Evolutionary conservation across 2,888 invertebrate species (phyloP), one percentile per base, ranked within the genome.

Genomic region (Caradrina kadenii): DNA sequence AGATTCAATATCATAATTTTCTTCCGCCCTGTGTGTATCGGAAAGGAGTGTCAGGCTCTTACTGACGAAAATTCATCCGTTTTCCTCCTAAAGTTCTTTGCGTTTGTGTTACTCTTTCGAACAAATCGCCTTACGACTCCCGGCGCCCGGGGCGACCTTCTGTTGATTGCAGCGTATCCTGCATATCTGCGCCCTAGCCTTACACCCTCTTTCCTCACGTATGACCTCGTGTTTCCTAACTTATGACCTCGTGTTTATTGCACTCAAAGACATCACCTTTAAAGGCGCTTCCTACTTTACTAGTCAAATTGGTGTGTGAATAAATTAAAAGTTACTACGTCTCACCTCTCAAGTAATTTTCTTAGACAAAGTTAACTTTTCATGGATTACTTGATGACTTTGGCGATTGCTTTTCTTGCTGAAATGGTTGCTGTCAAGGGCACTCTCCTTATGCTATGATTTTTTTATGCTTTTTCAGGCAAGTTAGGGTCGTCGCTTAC

Each of bases 251-350:
- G 35, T 74, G 62, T 69, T 63, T 75, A 76, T 59, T 69, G 59
- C 68, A 71, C 45, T 81, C 61, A 54, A 63, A 62, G 50, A 54
- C 50, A 54, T 49, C 64, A 19, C 48, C 70, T 73, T 74, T 74
- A 83, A 71, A 17, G 56, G 31, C 52, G 21, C 52, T 22, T 49
- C 5, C 80, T 84, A 87, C 86, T 90, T 90, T 86, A 86, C 83
- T 86, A 93, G 92, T 92, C 90, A 92, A 92, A 93, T 93, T 90
- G 88, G 84, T 79, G 80, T 80, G 85, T 91, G 93, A 92, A 93
- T 93, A 90, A 90, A 92, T 93, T 92, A 90, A 90, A 92, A 91
- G 86, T 89, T 86, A 68, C 79, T 8, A 26, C 65, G 63, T 64
- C 74, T 72, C 79, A 79, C 69, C 83, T 81, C 76, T 58, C 11